Base-by-base conservation (phyloP, 2,797 vertebrate genomes). In the Sebastes itinus region DNA sequence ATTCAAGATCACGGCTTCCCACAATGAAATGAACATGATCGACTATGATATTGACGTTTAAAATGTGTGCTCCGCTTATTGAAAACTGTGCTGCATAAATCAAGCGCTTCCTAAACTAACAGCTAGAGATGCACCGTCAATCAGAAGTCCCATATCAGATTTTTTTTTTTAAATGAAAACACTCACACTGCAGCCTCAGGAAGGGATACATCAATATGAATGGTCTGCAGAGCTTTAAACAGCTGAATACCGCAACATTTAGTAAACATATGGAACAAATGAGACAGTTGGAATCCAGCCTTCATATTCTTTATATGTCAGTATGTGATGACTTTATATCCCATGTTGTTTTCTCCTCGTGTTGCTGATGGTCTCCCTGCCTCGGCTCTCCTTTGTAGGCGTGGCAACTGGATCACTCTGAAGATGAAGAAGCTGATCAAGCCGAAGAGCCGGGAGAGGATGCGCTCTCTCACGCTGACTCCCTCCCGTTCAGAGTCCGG, bases 381-480 rank as follows among this genome's bases (percentile, higher is more conserved):
- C 52, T 33, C 1, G 1, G 66, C 11, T 23, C 32, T 56, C 46
- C 8, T 52, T 52, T 42, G 77, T 87, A 99, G 99, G 87, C 97
- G 98, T 78, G 98, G 98, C 63, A 99, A 99, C 95, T 99, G 99
- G 99, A 99, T 99, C 95, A 96, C 98, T 22, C 92, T 98, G 90
- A 99, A 99, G 95, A 99, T 99, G 99, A 98, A 89, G 92, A 99
- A 99, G 92, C 90, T 99, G 90, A 99, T 99, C 88, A 99, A 98
- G 88, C 97, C 98, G 0, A 99, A 98, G 94, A 97, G 97, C 87
- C 95, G 98, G 0, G 98, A 99, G 83, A 96, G 97, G 64, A 96
- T 98, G 93, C 98, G 98, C 66, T 99, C 98, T 0, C 94, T 98
- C 80, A 97, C 97, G 1, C 93, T 97, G 80, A 97, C 97, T 0